These are phyloP conservation scores for Nothobranchius kuhntae DNA, from an alignment of 2,113 vertebrate species.

Conservation along the genomic window DNA sequence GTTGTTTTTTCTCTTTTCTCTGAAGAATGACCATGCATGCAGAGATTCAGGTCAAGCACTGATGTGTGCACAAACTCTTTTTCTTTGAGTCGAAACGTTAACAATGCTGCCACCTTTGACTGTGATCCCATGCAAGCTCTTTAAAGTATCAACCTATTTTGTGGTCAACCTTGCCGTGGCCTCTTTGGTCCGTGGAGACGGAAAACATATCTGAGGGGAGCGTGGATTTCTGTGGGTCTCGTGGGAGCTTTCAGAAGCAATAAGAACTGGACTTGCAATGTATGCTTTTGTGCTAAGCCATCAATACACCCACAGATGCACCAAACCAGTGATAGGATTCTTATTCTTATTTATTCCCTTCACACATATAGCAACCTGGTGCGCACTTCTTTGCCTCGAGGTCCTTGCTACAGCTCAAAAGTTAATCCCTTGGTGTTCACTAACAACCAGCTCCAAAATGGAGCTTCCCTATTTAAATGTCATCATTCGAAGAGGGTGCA, in stretches of 20 bases:
- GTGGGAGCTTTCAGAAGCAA: conserved; percentile 55
- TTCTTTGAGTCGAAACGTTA: conserved; percentile 17
- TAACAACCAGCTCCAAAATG: conserved; percentile 37
- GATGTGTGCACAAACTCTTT: conserved; percentile 10
- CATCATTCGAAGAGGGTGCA: conserved; percentile 45
- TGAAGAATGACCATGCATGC: too few species aligned
- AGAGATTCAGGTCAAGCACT: background rate
- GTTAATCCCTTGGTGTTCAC: conserved; percentile 35
- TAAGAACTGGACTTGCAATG: conserved; percentile 51
- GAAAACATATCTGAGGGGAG: conserved; percentile 46
- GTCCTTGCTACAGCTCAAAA: conserved; percentile 22
- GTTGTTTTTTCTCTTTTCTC: too few species aligned
- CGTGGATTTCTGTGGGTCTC: conserved; percentile 51
- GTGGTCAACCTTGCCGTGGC: conserved; percentile 37
- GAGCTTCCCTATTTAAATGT: conserved; percentile 48
- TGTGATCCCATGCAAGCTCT: conserved; percentile 19
- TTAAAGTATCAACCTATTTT: conserved; percentile 47
- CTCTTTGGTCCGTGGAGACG: conserved; percentile 26
- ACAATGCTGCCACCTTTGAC: conserved; percentile 3
- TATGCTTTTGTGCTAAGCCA: conserved; percentile 53
- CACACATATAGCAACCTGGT: conserved; percentile 6
- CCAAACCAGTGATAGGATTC: conserved; percentile 21
- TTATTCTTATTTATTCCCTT: conserved; percentile 21
- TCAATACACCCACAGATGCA: conserved; percentile 42
- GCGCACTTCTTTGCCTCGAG: conserved; percentile 5